Base-by-base conservation (phyloP, 2,797 vertebrate genomes). In the Valencia hispanica region DNA sequence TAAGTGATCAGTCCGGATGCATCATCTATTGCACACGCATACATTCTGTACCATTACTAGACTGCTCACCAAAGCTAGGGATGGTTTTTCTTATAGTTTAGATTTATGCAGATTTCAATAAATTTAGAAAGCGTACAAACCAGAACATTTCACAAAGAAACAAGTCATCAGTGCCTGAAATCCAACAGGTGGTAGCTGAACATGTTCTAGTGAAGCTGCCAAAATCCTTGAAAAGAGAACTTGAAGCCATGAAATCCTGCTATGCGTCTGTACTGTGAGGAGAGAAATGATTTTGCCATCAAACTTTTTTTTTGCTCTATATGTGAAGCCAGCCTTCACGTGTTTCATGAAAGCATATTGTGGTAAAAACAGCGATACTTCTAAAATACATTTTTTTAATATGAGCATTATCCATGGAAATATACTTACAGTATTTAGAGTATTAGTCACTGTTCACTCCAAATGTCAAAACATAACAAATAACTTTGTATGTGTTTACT, bases 171-270 rank as follows among this genome's bases (percentile, higher is more conserved):
- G 83, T 74, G 70, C 32, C 77, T 76, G 59, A 81, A 81, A 77
- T 71, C 51, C 73, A 86, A 89, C 87, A 89, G 84, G 87, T 87
- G 85, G 84, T 66, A 51, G 77, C 68, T 80, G 69, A 86, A 79
- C 78, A 86, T 76, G 59, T 81, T 81, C 61, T 75, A 32, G 18
- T 59, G 4, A 76, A 79, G 77, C 39, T 27, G 72, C 76, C 80
- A 82, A 88, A 72, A 74, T 15, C 72, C 34, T 70, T 17, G 5
- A 78, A 34, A 78, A 70, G 36, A 36, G 8, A 8, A 50, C 65
- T 50, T 51, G n/a, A 65, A 22, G 32, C 59, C 72, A 47, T 3
- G 20, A 45, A 74, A 72, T 50, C 27, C 48, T 61, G 39, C 32
- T 78, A 48, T 70, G 1, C 25, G 61, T 41, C 36, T 66, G 34